Evolutionary conservation across 30 jellyfish, hydroid and myxozoan species (phyloP).

Genomic region (Aurelia coerulea): DNA sequence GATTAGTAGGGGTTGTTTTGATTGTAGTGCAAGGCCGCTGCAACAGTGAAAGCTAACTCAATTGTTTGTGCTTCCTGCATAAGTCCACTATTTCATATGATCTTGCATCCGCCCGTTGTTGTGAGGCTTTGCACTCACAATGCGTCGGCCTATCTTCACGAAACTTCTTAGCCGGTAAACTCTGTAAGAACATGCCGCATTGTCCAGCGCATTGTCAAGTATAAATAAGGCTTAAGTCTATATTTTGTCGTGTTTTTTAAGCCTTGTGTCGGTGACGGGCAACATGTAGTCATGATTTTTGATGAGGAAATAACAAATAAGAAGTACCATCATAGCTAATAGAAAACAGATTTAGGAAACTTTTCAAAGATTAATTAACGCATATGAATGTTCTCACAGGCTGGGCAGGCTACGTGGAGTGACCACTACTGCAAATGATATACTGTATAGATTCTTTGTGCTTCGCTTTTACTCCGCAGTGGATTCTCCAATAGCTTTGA

Average conservation of each 20-base stretch:
- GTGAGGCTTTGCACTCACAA: conserved; percentile 45
- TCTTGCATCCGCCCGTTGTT: conserved; percentile 47
- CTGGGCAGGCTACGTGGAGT: background rate
- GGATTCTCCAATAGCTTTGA: no score
- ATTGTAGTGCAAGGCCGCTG: conserved; percentile 33
- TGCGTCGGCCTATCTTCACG: conserved; percentile 36
- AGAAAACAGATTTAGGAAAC: conserved; percentile 4
- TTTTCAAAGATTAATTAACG: conserved; percentile 17
- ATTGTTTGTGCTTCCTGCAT: conserved; percentile 8
- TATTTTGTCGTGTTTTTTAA: conserved; percentile 37
- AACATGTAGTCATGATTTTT: conserved; percentile 31
- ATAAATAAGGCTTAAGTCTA: conserved; percentile 5
- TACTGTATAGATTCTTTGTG: no score
- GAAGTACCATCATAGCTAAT: conserved; percentile 2
- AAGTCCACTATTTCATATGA: conserved; percentile 26
- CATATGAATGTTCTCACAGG: conserved; percentile 47
- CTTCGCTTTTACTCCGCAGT: no score
- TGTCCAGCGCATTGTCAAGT: conserved; percentile 9
- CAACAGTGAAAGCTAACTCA: conserved; percentile 20
- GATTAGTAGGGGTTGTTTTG: conserved; percentile 35
- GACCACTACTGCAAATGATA: no score
- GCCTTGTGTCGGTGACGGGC: conserved; percentile 58
- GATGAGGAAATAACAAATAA: conserved; percentile 22
- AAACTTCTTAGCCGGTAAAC: conserved; percentile 28
- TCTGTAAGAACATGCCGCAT: conserved; percentile 47